Percentiles rank a stretch among this genome's conserved stretches.
Conservation (phyloP, 1,140 invertebrate species). For the Leptinotarsa undecemlineata region DNA sequence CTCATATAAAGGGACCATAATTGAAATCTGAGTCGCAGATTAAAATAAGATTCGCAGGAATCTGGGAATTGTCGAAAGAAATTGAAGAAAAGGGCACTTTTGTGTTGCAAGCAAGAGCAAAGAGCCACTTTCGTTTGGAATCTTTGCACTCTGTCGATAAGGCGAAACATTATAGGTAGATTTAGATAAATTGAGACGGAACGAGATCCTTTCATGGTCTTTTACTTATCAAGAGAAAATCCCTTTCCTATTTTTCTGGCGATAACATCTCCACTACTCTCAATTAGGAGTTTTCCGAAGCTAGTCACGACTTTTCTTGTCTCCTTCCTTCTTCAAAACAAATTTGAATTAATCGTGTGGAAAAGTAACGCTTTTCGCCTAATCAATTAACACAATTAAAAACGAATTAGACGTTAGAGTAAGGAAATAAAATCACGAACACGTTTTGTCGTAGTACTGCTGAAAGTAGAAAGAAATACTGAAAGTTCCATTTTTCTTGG, state of each 20-base stretch:
- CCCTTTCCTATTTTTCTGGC: not conserved
- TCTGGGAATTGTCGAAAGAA: not conserved
- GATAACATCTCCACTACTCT: not conserved
- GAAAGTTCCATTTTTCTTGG: too few species aligned
- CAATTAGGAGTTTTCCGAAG: not conserved
- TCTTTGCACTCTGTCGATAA: constrained; percentile 44
- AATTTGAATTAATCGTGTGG: not conserved
- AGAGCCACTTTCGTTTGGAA: constrained; percentile 41
- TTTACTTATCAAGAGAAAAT: not conserved
- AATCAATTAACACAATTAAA: not conserved
- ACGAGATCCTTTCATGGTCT: not conserved
- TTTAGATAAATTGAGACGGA: constrained; percentile 44
- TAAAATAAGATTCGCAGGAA: not conserved
- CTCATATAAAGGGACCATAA: not conserved
- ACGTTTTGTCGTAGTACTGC: too few species aligned
- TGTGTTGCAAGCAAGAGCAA: not conserved
- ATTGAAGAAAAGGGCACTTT: not conserved
- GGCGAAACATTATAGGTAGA: constrained; percentile 42
- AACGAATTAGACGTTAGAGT: not conserved
- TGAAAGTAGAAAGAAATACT: too few species aligned
- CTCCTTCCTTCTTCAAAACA: not conserved
- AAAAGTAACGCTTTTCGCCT: constrained; percentile 1
- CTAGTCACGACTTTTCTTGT: not conserved
- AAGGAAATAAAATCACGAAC: too few species aligned
- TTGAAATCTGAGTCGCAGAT: not conserved